Conservation (phyloP, 2,113 vertebrate species). For the Piaya cayana region DNA sequence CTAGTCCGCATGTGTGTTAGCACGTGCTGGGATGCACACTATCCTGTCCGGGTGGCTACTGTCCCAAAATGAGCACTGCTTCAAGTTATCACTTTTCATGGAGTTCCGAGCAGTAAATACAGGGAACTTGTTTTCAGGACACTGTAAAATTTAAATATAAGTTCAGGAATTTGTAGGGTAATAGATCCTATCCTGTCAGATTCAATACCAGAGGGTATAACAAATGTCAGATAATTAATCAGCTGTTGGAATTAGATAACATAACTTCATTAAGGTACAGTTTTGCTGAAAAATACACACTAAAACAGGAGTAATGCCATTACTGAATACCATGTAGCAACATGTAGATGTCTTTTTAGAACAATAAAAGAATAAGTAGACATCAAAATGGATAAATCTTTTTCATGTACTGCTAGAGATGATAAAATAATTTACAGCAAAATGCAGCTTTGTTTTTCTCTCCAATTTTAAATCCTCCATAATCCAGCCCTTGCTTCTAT, state of each 20-base stretch:
- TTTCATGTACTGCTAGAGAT: neutral
- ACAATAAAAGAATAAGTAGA: conserved; percentile 35
- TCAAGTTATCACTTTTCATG: neutral
- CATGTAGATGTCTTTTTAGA: neutral
- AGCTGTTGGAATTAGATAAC: conserved; percentile 43
- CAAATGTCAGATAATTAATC: conserved; percentile 26
- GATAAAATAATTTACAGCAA: conserved; percentile 27
- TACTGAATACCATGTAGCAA: conserved; percentile 6
- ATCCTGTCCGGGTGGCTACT: neutral
- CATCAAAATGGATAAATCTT: conserved; percentile 15
- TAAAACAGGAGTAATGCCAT: neutral
- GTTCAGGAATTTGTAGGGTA: neutral
- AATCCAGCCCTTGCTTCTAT: neutral
- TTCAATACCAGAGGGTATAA: conserved; percentile 36
- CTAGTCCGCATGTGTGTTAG: neutral
- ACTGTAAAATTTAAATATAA: neutral
- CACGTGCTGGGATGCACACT: rapidly evolving
- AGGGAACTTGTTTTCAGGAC: neutral
- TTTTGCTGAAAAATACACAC: neutral
- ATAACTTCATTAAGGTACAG: conserved; percentile 23
- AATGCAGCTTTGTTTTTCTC: neutral
- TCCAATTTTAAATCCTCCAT: conserved; percentile 12
- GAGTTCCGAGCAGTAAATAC: neutral
- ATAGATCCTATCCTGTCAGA: conserved; percentile 37
- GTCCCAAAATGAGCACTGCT: neutral